Evolutionary conservation across 1,140 invertebrate genomes (phyloP), one percentile per base, ranked within the genome.

Genomic region (Neotoxoptera formosana): DNA sequence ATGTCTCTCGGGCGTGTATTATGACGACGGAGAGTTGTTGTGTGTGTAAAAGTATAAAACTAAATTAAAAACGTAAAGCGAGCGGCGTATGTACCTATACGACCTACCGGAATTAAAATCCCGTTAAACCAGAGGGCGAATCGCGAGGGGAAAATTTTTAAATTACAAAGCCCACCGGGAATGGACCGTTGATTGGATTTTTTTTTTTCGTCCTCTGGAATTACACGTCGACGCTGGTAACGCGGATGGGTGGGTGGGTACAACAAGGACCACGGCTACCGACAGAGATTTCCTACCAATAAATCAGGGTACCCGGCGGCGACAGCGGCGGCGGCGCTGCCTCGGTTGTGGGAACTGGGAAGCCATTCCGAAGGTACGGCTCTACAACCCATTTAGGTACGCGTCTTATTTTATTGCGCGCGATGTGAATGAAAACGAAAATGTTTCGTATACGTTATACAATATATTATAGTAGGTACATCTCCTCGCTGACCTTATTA

Each of bases 201-300:
- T 76, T 92, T 67, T 76, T 76, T 76, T 76, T 91, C 36, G 81
- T 92, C 91, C 81, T 84, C 91, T 84, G 91, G 91, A 92, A 92
- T 92, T 92, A 92, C 91, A 92, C 91, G 30, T 60, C 34, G 14
- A 34, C 60, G 60, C 6, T n/a, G n/a, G 41, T 41, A 41, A 20
- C 60, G n/a, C 60, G 60, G 60, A 67, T 76, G 60, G 60, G 30
- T 76, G 60, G 60, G 30, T 76, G 60, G 30, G 14, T 76, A 76
- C 56, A 8, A 60, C 60, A 23, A n/a, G n/a, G n/a, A 56, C 56
- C 56, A 76, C 60, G 8, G 91, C 91, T 92, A 92, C 91, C 91
- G 91, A 92, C 91, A 34, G 91, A 92, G 81, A 84, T 92, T 92
- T 84, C 41, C 76, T 36, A 34, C 47, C 17, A 91, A 92, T 92